Base-by-base conservation (phyloP, 2,888 invertebrate genomes). In the Ichneumoninae sp. region DNA sequence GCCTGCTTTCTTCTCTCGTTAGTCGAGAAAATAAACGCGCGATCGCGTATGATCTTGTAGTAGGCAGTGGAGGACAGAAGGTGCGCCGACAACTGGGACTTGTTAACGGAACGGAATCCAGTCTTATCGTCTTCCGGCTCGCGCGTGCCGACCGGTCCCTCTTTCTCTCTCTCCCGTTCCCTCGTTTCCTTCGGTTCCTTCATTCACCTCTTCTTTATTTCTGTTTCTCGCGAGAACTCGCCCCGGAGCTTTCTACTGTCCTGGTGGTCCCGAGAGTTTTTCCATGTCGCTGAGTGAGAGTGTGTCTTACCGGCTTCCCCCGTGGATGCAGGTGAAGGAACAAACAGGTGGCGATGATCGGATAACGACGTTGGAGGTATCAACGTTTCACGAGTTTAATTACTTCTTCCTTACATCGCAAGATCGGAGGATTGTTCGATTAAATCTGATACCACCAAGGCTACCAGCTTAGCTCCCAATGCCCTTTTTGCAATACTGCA, bases 261-360 rank as follows among this genome's bases (percentile, higher is more conserved):
- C 50, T 63, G 83, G 80, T 83, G 83, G 83, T 83, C 76, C 65
- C 4, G 13, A 13, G 47, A 19, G 69, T 66, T 82, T 81, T 81
- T 76, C 75, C 85, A 52, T 73, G 71, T 68, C 75, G 44, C 52
- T 52, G 19, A 77, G 60, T 30, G 57, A 63, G 79, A 74, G 66
- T 47, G 65, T 68, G 73, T 54, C 66, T 44, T n/a, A 8, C 40
- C 44, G 26, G 33, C n/a, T 22, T 81, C 47, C 60, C 70, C 36
- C 74, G 74, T 70, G 40, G 44, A 60, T 47, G 47, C 75, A 75
- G 50, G 76, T 68, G 71, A 19, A 69, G 26, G 47, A 69, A 74
- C 69, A 75, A 65, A 75, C 81, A 81, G 87, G 85, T 88, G 88
- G 87, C 89, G 87, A 85, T 68, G 85, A 87, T 80, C 81, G 79